Evolutionary conservation across 92 coral and sea anemone species (phyloP).

Genomic region (Paragorgia papillata): DNA sequence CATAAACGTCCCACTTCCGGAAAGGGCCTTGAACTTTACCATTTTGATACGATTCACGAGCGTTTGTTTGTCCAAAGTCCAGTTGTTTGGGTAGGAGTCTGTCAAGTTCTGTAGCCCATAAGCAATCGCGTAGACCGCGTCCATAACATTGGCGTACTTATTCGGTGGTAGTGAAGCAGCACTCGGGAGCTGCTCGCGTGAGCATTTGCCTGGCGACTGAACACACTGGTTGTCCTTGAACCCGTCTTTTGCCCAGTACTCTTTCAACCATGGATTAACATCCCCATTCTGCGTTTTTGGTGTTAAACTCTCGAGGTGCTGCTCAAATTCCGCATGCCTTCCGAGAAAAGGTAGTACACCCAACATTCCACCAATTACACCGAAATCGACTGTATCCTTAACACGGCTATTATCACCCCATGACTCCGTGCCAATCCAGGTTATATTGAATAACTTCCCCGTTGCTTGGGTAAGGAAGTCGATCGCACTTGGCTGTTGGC

Average conservation of each 20-base stretch:
- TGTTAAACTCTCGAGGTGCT: slow-evolving; percentile 55
- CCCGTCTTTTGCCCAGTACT: slow-evolving; percentile 63
- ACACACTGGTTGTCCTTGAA: slow-evolving; percentile 1
- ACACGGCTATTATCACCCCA: slow-evolving; percentile 89
- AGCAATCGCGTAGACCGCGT: slow-evolving; percentile 85
- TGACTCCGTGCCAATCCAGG: slow-evolving; percentile 98
- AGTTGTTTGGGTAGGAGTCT: slow-evolving; percentile 57
- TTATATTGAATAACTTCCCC: slow-evolving; percentile 52
- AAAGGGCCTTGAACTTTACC: slow-evolving; percentile 72
- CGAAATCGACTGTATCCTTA: slow-evolving; percentile 55
- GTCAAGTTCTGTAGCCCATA: slow-evolving; percentile 63
- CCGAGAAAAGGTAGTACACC: slow-evolving; percentile 82
- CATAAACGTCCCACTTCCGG: slow-evolving; percentile 65
- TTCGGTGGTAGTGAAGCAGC: slow-evolving; percentile 75
- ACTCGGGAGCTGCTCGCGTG: slow-evolving; percentile 61
- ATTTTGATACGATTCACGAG: slow-evolving; percentile 63
- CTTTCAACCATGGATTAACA: slow-evolving; percentile 85
- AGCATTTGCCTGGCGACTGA: not conserved
- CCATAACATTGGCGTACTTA: slow-evolving; percentile 96
- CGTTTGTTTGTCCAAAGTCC: slow-evolving; percentile 28
- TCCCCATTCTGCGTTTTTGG: slow-evolving; percentile 60
- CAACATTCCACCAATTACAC: slow-evolving; percentile 83
- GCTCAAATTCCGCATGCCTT: slow-evolving; percentile 63
- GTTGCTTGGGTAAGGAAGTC: slow-evolving; percentile 83
- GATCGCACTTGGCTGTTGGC: slow-evolving; percentile 86